phyloP scores from a whole-genome alignment of 2,888 invertebrate genomes.

The Lumbricus terrestris region DNA sequence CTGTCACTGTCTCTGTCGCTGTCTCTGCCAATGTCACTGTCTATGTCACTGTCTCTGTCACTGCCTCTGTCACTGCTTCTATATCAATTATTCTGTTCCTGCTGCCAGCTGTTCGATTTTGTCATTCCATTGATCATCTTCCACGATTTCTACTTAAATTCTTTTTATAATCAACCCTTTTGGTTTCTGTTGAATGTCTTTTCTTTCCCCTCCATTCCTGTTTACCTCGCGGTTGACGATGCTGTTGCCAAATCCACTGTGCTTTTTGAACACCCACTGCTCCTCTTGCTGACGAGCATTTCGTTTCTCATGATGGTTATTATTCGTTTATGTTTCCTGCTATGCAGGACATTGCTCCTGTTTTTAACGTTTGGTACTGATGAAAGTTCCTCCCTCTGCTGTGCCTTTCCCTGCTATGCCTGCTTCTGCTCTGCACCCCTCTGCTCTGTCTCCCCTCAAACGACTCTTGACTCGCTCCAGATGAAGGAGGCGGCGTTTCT shows the following conservation, averaged over 20 bases:
- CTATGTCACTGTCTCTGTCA: background rate
- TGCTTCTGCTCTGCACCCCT: too few relatives aligned
- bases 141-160: background rate
- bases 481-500: background rate
- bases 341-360: background rate
- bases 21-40: too few relatives aligned
- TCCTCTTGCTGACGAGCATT: background rate
- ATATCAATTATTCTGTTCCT: background rate
- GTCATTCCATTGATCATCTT: background rate
- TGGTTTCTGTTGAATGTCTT: background rate
- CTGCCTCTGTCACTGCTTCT: background rate
- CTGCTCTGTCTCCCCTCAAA: too few relatives aligned
- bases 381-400: background rate
- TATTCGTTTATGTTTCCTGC: background rate
- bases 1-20: too few relatives aligned
- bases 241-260: background rate
- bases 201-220: background rate
- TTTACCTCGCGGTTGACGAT: background rate
- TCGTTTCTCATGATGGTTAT: background rate
- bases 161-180: background rate
- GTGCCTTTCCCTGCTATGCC: background rate
- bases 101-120: background rate
- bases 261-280: background rate
- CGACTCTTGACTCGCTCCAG: too few relatives aligned
- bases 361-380: background rate